Base-by-base conservation (phyloP, 2,888 invertebrate species). In the Ligdia adustata region DNA sequence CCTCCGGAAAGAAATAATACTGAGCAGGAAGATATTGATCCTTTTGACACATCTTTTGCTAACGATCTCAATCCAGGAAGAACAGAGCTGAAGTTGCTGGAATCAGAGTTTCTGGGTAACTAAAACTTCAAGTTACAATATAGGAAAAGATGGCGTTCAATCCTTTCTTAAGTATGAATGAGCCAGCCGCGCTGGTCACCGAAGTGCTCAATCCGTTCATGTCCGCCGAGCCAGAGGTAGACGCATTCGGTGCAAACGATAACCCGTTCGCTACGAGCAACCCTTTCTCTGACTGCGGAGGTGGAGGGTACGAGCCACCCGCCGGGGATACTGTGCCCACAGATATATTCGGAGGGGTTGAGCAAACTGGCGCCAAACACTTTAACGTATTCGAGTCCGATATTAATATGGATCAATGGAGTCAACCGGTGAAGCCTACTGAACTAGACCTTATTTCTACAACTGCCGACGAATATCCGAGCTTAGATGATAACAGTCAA, bases 1-100 rank as follows among this genome's bases (percentile, higher is more conserved):
- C 91, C 89, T 5, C 77, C 79, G 2, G 57, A 77, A 39, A 53
- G 73, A 29, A 76, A 74, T 22, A 50, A 68, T 31, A 63, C 76
- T n/a, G n/a, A n/a, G 13, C 69, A 82, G 35, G 75, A 76, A 18
- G 91, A 92, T 38, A 89, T 93, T 57, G 96, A 97, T 89, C 96
- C 96, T 0, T 97, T 97, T 67, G 96, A 97, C 70, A 96, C 96
- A 0, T 95, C 96, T 2, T 94, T 95, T 63, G 95, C 95, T 0
- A 90, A 91, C 34, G 92, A 94, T 67, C 90, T 96, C 28, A 93
- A 92, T 54, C 96, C 95, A 0, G 96, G 96, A 1, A 93, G 92
- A 74, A 93, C 95, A 0, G 96, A 96, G 79, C 76, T 96, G 0
- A 95, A 95, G 69, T 75, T 95, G 11, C 80, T 97, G 0, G 96